phyloP scores from a whole-genome alignment of 2,113 vertebrate genomes.

The Ammodytes dubius region DNA sequence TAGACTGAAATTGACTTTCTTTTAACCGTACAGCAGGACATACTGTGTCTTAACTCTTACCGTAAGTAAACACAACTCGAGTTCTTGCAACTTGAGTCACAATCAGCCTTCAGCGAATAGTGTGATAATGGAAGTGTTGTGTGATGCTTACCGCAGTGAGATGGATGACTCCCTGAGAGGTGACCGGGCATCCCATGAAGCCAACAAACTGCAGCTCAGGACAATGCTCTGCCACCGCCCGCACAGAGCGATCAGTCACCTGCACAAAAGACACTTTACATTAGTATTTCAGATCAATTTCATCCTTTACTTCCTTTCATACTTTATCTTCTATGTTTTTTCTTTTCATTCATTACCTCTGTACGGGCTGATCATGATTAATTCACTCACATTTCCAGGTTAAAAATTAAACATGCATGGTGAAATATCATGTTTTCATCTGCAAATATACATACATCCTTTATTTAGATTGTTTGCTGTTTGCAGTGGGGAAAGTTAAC shows the following conservation, averaged over 20 bases:
- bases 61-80: neutral
- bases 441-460: too few relatives aligned
- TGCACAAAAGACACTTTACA: constrained; percentile 57
- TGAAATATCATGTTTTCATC: neutral
- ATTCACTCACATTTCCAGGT: neutral
- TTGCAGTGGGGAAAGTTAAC: neutral
- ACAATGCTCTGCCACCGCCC: constrained; percentile 96
- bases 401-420: neutral
- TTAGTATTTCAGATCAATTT: neutral
- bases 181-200: constrained; percentile 99
- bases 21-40: constrained; percentile 22
- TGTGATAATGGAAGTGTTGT: neutral
- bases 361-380: neutral
- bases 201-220: constrained; percentile 96
- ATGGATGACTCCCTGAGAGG: constrained; percentile 97
- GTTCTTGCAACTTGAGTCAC: neutral
- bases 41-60: neutral
- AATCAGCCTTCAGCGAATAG: neutral
- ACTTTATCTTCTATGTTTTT: neutral
- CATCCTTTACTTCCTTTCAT: neutral
- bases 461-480: neutral
- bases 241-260: constrained; percentile 96
- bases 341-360: neutral
- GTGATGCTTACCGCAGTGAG: constrained; percentile 92
- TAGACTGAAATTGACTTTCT: constrained; percentile 17